phyloP scores from a whole-genome alignment of 2,113 vertebrate genomes.

The Esox niger region DNA sequence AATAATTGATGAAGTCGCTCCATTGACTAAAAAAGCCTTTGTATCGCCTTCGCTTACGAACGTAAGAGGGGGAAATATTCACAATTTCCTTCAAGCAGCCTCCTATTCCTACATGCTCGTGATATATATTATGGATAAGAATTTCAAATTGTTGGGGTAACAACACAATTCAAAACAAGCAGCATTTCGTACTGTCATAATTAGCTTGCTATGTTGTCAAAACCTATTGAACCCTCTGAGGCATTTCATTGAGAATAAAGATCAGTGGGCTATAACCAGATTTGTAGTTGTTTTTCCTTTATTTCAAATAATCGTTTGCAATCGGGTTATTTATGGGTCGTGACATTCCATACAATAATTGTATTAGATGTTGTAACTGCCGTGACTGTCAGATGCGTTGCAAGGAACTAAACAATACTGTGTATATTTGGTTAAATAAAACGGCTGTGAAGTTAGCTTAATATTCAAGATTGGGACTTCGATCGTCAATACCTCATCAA shows the following conservation, averaged over 20 bases:
- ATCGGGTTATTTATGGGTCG: neutral
- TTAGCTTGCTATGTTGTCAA: too few species aligned
- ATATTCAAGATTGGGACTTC: too few species aligned
- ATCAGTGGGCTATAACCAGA: too few species aligned
- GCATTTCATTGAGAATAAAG: conserved; percentile 1
- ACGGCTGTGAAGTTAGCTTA: too few species aligned
- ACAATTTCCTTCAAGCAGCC: neutral
- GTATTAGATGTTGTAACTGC: conserved; percentile 20
- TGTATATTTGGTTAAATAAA: conserved; percentile 39
- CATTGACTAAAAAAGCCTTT: conserved; percentile 1
- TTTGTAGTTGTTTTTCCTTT: neutral
- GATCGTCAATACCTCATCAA: too few species aligned
- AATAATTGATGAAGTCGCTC: conserved; percentile 13
- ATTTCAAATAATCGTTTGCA: neutral
- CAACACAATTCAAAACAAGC: neutral
- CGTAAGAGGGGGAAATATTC: neutral
- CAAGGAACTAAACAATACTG: conserved; percentile 13
- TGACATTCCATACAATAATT: neutral
- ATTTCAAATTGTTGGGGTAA: neutral
- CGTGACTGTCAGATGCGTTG: conserved; percentile 12
- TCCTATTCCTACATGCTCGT: neutral
- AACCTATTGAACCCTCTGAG: neutral
- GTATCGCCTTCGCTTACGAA: conserved; percentile 1
- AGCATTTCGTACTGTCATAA: neutral
- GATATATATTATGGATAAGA: neutral